These are phyloP conservation scores for Pollenia griseotomentosa DNA, from an alignment of 2,888 invertebrate genomes.

Conservation along the genomic window DNA sequence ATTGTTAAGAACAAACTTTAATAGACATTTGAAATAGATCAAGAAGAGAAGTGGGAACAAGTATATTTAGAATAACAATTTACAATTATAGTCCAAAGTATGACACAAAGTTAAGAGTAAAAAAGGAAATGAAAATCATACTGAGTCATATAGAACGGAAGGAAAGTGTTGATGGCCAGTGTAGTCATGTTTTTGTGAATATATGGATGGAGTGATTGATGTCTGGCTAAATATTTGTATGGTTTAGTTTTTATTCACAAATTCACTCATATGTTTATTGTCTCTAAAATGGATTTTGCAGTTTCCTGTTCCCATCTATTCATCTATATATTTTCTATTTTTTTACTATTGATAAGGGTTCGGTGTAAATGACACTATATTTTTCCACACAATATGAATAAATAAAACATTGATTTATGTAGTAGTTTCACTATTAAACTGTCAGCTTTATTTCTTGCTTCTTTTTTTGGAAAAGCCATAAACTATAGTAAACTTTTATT, in stretches of 20 bases:
- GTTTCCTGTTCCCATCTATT: constrained; percentile 24
- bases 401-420: constrained; percentile 72
- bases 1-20: constrained; percentile 35
- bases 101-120: background rate
- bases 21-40: constrained; percentile 29
- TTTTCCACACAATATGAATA: constrained; percentile 58
- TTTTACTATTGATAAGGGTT: constrained; percentile 69
- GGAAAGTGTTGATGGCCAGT: constrained; percentile 40
- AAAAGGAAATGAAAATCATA: constrained; percentile 27
- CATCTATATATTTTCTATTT: constrained; percentile 14
- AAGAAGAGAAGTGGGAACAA: background rate
- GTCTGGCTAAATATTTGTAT: constrained; percentile 62
- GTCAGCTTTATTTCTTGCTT: constrained; percentile 59
- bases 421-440: constrained; percentile 72
- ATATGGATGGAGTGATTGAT: constrained; percentile 55
- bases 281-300: constrained; percentile 63
- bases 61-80: constrained; percentile 62
- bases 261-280: constrained; percentile 65
- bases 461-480: background rate
- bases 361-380: constrained; percentile 70
- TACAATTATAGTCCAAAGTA: constrained; percentile 31
- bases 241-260: constrained; percentile 42
- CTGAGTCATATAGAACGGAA: constrained; percentile 1
- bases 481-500: constrained; percentile 24
- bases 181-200: constrained; percentile 21